Evolutionary conservation across 2,888 invertebrate genomes (phyloP).

Genomic region (Aproaerema taeniolella): DNA sequence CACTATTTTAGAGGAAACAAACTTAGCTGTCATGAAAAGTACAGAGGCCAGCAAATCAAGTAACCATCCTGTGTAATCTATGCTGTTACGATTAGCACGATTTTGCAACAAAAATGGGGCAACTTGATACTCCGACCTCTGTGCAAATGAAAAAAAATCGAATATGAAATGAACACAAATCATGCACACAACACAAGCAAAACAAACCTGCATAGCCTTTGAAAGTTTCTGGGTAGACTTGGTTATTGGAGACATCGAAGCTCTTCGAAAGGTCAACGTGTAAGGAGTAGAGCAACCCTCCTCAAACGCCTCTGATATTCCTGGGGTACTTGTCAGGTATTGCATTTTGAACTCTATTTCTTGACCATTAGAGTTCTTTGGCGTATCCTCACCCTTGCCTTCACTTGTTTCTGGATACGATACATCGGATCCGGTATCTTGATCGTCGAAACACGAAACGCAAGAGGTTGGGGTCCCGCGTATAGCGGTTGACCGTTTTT

Average conservation of each 20-base stretch:
- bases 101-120: too few relatives aligned
- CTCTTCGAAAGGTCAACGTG: conserved; percentile 74
- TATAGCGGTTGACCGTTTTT: conserved; percentile 45
- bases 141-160: too few relatives aligned
- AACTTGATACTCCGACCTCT: too few relatives aligned
- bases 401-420: conserved; percentile 27
- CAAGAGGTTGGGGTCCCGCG: conserved; percentile 59
- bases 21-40: too few relatives aligned
- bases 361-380: conserved; percentile 36
- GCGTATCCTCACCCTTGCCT: conserved; percentile 33
- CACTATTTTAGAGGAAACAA: too few relatives aligned
- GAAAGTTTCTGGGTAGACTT: conserved; percentile 91
- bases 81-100: too few relatives aligned
- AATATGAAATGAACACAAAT: too few relatives aligned
- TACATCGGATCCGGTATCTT: conserved; percentile 48
- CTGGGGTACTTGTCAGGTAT: conserved; percentile 68
- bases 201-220: conserved; percentile 91
- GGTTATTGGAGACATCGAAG: conserved; percentile 93
- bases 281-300: conserved; percentile 62
- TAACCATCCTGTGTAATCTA: too few relatives aligned
- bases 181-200: too few relatives aligned
- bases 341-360: conserved; percentile 41
- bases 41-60: too few relatives aligned
- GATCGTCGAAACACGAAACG: conserved; percentile 64
- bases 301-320: conserved; percentile 44